Evolutionary conservation across 2,888 invertebrate genomes (phyloP), one percentile per base, ranked within the genome.

Genomic region (Torymus aiolomorphi): DNA sequence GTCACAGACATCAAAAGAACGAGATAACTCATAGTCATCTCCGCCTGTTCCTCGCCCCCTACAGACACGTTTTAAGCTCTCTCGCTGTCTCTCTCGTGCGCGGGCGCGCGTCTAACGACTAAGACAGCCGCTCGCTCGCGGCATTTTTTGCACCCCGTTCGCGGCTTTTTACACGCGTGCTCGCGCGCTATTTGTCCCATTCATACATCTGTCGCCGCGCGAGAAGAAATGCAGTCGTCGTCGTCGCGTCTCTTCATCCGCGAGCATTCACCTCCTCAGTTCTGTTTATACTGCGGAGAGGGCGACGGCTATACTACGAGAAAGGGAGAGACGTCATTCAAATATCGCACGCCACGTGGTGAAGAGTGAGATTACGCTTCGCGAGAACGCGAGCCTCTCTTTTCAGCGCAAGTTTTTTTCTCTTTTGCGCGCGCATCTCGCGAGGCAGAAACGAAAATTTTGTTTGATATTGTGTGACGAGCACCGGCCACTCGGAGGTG

Each of bases 361-460:
- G 42, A 51, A 31, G 62, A 16, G 31, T 20, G 49, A 73, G 62
- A 62, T 73, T 31, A 63, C 8, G 42, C 42, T 42, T 42, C 8
- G 42, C 42, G 42, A 42, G 42, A 42, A 2, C 20, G 42, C 42
- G 42, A 42, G 42, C 42, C 42, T 42, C 42, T 5, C 42, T 42
- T 42, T 42, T 42, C 8, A 42, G 8, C 42, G 42, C 8, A 1
- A 42, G 42, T 42, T 42, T 42, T 42, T 42, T 8, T 8, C 31
- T 42, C 42, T 42, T 42, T 42, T 42, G 42, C 42, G 42, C 4
- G 42, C 42, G 42, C 8, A 8, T 42, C 42, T 42, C 42, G 42
- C 42, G 8, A 42, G 42, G 42, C 8, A 10, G 42, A 54, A 61
- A 24, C 61, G 61, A 62, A 76, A 69, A 69, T 76, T 76, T 61